Conservation (phyloP, 2,888 invertebrate species). For the Drosophila mimica region DNA sequence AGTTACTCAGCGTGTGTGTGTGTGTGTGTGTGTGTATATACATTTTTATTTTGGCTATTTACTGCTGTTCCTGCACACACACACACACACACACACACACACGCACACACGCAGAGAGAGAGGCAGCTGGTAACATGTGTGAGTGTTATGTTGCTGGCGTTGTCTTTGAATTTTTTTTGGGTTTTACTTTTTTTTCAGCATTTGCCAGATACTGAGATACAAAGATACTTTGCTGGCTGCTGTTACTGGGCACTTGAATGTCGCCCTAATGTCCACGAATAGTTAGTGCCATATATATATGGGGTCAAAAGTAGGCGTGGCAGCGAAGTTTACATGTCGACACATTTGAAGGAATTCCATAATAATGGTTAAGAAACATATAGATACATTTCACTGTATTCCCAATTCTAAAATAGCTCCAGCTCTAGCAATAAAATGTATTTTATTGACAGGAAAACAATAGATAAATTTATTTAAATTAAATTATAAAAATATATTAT, state of each 20-base stretch:
- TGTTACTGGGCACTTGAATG: constrained; percentile 34
- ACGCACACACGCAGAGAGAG: constrained; percentile 22
- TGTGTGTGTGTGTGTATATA: constrained; percentile 30
- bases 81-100: constrained; percentile 17
- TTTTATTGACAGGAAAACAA: too few species aligned
- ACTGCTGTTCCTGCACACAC: constrained; percentile 55
- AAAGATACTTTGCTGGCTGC: constrained; percentile 35
- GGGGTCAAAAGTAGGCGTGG: neutral
- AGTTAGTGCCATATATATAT: neutral
- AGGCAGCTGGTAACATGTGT: constrained; percentile 59
- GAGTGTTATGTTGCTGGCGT: constrained; percentile 57
- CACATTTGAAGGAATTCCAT: neutral
- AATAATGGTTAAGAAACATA: neutral
- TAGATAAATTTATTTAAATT: neutral
- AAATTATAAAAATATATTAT: neutral
- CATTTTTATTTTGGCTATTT: constrained; percentile 57
- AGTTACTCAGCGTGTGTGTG: constrained; percentile 8
- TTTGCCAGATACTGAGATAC: constrained; percentile 47
- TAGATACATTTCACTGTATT: neutral
- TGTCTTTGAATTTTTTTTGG: constrained; percentile 29
- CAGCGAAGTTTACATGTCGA: neutral
- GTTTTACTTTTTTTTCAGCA: constrained; percentile 26
- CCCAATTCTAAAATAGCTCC: neutral
- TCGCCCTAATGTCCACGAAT: constrained; percentile 23
- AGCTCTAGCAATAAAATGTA: neutral